These are phyloP conservation scores for Neogobius melanostomus DNA, from an alignment of 2,113 vertebrate species.

Conservation along the genomic window DNA sequence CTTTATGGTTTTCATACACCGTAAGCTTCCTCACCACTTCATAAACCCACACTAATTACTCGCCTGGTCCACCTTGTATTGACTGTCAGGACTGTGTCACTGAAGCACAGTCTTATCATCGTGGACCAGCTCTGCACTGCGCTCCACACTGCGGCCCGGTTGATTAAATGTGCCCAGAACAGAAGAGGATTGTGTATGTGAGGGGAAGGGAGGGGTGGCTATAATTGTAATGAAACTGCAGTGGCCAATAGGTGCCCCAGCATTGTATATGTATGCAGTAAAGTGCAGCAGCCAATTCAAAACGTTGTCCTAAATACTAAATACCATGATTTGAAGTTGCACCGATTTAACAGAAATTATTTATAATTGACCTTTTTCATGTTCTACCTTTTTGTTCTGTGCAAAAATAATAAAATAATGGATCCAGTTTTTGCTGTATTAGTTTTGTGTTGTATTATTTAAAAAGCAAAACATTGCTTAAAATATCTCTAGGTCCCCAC, in stretches of 20 bases:
- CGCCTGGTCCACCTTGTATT: conserved; percentile 40
- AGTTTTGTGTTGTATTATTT: too few relatives aligned
- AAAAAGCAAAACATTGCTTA: too few relatives aligned
- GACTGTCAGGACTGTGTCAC: conserved; percentile 40
- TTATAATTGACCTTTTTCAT: too few relatives aligned
- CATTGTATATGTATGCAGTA: conserved; percentile 19
- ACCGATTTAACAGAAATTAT: too few relatives aligned
- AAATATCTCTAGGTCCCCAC: too few relatives aligned
- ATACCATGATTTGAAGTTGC: too few relatives aligned
- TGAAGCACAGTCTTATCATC: conserved; percentile 60
- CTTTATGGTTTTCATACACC: conserved; percentile 18
- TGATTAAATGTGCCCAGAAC: conserved; percentile 60
- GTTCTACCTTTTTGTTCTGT: too few relatives aligned
- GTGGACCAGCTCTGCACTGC: conserved; percentile 35
- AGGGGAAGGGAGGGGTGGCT: conserved; percentile 19
- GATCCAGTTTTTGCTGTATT: too few relatives aligned
- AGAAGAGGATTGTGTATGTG: conserved; percentile 17
- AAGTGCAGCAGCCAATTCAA: neutral
- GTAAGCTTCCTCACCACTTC: conserved; percentile 12
- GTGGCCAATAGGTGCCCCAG: conserved; percentile 28
- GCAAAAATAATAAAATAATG: too few relatives aligned
- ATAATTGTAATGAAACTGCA: conserved; percentile 49
- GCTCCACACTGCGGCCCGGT: conserved; percentile 28
- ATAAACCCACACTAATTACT: conserved; percentile 45
- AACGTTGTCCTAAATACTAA: neutral